Evolutionary conservation across 1,140 invertebrate genomes (phyloP).

Genomic region (Neoseiulus cucumeris): DNA sequence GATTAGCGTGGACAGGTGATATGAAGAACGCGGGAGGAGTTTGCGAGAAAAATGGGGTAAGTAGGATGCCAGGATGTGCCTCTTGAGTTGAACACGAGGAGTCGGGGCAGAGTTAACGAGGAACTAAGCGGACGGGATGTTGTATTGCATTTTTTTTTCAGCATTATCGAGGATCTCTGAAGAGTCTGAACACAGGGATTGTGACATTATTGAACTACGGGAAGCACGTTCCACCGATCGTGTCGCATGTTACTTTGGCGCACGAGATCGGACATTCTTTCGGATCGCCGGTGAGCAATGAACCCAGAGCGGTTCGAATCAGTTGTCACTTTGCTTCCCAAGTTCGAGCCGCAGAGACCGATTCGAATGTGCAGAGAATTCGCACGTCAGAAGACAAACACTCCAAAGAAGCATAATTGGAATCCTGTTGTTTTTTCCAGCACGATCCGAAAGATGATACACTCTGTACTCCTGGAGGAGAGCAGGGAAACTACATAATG

Average conservation of each 20-base stretch:
- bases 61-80: constrained; percentile 20
- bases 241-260: constrained; percentile 93
- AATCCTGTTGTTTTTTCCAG: constrained; percentile 33
- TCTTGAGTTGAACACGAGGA: neutral
- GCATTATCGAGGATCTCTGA: constrained; percentile 80
- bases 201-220: constrained; percentile 95
- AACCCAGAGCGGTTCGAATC: no score
- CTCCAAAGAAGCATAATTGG: no score
- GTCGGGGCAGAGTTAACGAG: no score
- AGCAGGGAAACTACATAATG: constrained; percentile 54
- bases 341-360: no score
- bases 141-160: constrained; percentile 26
- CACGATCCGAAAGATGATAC: constrained; percentile 67
- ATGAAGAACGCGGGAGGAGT: constrained; percentile 82
- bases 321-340: no score
- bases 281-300: constrained; percentile 62
- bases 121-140: no score
- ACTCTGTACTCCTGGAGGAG: constrained; percentile 65
- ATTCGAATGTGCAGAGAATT: no score
- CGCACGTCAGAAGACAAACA: no score
- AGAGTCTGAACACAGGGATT: constrained; percentile 93
- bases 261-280: constrained; percentile 99
- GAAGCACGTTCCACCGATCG: constrained; percentile 88
- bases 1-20: constrained; percentile 89
- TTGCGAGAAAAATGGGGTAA: constrained; percentile 76